Evolutionary conservation across 2,113 vertebrate genomes (phyloP).

Genomic region (Lepidothrix coronata): DNA sequence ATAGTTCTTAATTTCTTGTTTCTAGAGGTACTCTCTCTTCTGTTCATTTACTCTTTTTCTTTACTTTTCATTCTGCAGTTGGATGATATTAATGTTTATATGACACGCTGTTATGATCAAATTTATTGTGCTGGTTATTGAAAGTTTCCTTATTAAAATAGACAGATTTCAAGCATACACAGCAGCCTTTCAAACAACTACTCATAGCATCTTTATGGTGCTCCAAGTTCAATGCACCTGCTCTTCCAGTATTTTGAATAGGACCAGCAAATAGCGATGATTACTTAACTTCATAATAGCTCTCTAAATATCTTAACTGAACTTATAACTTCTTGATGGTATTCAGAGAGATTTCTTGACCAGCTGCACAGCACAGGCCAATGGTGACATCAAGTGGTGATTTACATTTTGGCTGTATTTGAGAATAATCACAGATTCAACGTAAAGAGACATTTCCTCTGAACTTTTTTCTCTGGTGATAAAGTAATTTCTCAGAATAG

Average conservation of each 20-base stretch:
- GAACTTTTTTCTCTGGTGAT: background rate
- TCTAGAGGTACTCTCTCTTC: background rate
- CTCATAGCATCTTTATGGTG: background rate
- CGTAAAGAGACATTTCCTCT: background rate
- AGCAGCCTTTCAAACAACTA: background rate
- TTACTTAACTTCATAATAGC: background rate
- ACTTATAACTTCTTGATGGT: background rate
- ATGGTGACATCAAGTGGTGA: slow-evolving; percentile 71
- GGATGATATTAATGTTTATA: background rate
- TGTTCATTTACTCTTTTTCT: background rate
- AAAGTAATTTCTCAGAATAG: background rate
- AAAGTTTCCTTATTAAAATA: background rate
- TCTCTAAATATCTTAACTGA: background rate
- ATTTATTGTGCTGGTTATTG: background rate
- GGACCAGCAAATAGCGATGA: background rate
- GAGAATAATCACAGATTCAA: background rate
- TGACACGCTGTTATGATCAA: background rate
- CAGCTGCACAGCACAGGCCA: background rate
- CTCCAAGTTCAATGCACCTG: background rate
- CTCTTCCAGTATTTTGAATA: background rate
- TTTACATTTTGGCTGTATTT: background rate
- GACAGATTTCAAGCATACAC: background rate
- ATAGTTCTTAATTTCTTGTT: background rate
- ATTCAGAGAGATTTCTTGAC: background rate
- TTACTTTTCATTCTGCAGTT: background rate